These are phyloP conservation scores for Aethina tumida DNA, from an alignment of 1,140 invertebrate genomes.

Conservation along the genomic window DNA sequence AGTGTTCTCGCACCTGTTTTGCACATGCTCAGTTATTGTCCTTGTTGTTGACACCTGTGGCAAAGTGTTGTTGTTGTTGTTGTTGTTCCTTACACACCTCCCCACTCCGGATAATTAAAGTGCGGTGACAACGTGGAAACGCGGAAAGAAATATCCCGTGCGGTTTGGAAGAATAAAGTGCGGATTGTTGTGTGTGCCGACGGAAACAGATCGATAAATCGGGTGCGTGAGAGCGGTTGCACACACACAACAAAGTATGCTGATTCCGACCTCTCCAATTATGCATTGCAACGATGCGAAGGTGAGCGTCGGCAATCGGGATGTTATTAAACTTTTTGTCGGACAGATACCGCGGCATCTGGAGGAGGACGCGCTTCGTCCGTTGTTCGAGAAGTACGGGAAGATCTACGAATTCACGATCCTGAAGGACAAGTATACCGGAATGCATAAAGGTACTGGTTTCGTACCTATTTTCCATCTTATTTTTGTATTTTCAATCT, in stretches of 20 bases:
- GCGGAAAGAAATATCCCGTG: too few relatives aligned
- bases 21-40: too few relatives aligned
- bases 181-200: too few relatives aligned
- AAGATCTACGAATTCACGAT: slow-evolving; percentile 91
- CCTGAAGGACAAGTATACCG: slow-evolving; percentile 86
- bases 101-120: too few relatives aligned
- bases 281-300: slow-evolving; percentile 17
- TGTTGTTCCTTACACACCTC: too few relatives aligned
- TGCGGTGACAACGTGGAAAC: too few relatives aligned
- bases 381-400: slow-evolving; percentile 87
- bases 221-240: slow-evolving; percentile 7
- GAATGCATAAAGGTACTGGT: slow-evolving; percentile 89
- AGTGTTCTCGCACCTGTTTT: too few relatives aligned
- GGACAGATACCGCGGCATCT: slow-evolving; percentile 89
- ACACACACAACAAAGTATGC: slow-evolving; percentile 27
- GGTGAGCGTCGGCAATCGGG: slow-evolving; percentile 25
- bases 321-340: slow-evolving; percentile 79
- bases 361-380: slow-evolving; percentile 78
- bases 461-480: too few relatives aligned
- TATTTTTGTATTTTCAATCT: too few relatives aligned
- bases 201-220: slow-evolving; percentile 10
- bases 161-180: too few relatives aligned
- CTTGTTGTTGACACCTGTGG: too few relatives aligned
- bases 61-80: too few relatives aligned
- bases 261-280: slow-evolving; percentile 29